Conservation (phyloP, 2,888 invertebrate genomes). For the Aleiodes alternator region DNA sequence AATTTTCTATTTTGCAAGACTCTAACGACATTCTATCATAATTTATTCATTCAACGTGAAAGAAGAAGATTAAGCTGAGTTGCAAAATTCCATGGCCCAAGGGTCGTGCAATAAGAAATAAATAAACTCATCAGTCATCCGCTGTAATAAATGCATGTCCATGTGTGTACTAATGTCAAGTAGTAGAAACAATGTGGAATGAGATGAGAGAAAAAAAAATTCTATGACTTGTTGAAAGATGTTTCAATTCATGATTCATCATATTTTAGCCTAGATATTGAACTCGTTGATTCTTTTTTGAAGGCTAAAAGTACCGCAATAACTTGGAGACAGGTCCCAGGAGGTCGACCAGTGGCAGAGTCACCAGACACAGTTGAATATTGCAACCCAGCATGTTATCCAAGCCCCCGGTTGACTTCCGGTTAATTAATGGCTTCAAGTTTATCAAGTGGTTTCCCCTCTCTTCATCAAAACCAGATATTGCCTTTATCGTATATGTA, state of each 20-base stretch:
- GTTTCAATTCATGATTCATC: constrained; percentile 5
- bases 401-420: constrained; percentile 28
- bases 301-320: constrained; percentile 31
- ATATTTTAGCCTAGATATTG: too few species aligned
- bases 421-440: constrained; percentile 33
- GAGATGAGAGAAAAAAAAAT: too few species aligned
- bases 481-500: background rate
- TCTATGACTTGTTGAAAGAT: background rate
- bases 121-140: constrained; percentile 19
- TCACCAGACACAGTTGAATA: constrained; percentile 15
- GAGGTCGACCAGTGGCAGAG: constrained; percentile 15
- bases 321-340: constrained; percentile 32
- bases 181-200: too few species aligned
- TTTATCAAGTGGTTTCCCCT: constrained; percentile 20
- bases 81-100: background rate
- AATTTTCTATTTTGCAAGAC: too few species aligned
- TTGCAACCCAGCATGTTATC: background rate
- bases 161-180: background rate
- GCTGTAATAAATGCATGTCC: background rate
- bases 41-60: too few species aligned
- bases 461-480: constrained; percentile 20
- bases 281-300: background rate
- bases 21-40: too few species aligned
- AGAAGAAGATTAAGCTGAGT: constrained; percentile 20
- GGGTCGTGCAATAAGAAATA: constrained; percentile 35